Evolutionary conservation across 2,888 invertebrate species (phyloP).

Genomic region (Bellardia pandia): DNA sequence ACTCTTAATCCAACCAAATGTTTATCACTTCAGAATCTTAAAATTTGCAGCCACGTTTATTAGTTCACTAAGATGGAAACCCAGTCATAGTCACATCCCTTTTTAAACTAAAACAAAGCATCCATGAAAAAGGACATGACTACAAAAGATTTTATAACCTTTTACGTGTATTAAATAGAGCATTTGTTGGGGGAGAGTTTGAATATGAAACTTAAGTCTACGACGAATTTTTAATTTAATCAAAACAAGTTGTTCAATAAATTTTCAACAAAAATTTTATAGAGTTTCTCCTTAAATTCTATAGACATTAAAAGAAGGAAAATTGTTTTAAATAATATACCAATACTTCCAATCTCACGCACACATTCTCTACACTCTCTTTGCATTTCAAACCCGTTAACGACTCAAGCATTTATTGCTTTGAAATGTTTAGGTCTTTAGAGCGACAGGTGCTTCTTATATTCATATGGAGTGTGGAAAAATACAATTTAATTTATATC

Average conservation of each 20-base stretch:
- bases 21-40: too few relatives aligned
- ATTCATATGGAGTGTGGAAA: conserved; percentile 12
- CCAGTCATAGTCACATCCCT: neutral
- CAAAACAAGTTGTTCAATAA: conserved; percentile 12
- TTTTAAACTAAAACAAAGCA: neutral
- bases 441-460: conserved; percentile 15
- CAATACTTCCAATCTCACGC: neutral
- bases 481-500: conserved; percentile 33
- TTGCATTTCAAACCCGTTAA: neutral
- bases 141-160: neutral
- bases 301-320: neutral
- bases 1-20: too few relatives aligned
- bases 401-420: neutral
- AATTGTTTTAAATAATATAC: neutral
- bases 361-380: neutral
- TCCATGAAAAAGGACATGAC: neutral
- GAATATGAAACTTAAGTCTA: conserved; percentile 18
- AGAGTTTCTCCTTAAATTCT: neutral
- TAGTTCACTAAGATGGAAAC: too few relatives aligned
- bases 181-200: neutral
- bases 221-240: conserved; percentile 15
- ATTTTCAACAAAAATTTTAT: neutral
- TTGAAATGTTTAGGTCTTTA: neutral
- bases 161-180: neutral
- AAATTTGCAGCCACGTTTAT: neutral